These are phyloP conservation scores for Clupea harengus DNA, from an alignment of 2,113 vertebrate species.

Conservation along the genomic window DNA sequence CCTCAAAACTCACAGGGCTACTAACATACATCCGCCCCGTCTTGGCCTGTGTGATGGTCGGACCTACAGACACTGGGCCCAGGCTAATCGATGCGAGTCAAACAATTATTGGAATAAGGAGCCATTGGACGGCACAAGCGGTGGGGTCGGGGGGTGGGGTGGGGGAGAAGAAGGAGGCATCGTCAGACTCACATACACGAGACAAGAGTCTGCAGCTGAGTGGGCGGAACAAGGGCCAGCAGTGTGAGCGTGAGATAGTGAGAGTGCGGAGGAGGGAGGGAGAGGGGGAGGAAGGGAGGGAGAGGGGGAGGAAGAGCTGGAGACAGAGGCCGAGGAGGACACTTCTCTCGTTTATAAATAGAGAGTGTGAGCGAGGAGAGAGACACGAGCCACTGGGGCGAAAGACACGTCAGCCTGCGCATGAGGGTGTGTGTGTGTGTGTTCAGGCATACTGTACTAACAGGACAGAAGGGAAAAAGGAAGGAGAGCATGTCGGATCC, in stretches of 20 bases:
- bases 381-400: neutral
- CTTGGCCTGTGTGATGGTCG: neutral
- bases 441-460: neutral
- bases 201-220: neutral
- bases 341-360: slow-evolving; percentile 11
- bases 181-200: slow-evolving; percentile 39
- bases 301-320: neutral
- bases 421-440: neutral
- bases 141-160: neutral
- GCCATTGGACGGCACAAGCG: neutral
- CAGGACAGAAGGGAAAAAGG: neutral
- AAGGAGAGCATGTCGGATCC: neutral
- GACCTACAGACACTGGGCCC: neutral
- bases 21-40: neutral
- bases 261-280: neutral
- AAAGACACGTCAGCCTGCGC: neutral
- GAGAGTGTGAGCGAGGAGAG: neutral
- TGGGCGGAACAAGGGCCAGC: neutral
- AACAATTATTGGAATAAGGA: neutral
- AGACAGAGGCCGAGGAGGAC: slow-evolving; percentile 9
- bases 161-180: slow-evolving; percentile 31
- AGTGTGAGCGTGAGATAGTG: neutral
- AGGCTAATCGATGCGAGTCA: neutral
- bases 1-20: neutral
- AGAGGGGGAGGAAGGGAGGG: neutral